A percentile compares a stretch with the other conserved stretches of the same genome.
These are phyloP conservation scores for Rachycentron canadum DNA, from an alignment of 2,797 vertebrate genomes.

Conservation along the genomic window DNA sequence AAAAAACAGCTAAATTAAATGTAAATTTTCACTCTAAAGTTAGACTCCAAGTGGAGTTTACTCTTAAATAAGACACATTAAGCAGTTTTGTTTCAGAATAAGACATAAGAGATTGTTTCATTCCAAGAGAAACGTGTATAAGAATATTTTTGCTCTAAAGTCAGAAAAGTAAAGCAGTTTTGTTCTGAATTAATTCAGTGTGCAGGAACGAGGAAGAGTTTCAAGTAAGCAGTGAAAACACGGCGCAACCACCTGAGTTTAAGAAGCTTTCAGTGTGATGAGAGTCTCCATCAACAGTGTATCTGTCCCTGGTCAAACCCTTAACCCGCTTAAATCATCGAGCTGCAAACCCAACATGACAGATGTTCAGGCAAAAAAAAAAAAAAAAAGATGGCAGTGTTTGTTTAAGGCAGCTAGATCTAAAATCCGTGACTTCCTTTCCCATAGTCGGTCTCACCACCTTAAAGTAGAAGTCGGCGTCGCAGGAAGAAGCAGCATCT, in stretches of 20 bases:
- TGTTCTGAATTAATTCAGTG: not conserved
- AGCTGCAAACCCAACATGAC: constrained; percentile 19
- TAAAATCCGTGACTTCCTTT: constrained; percentile 39
- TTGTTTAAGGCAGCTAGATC: constrained; percentile 30
- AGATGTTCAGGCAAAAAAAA: constrained; percentile 26
- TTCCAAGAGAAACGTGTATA: not conserved
- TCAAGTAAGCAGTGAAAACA: not conserved
- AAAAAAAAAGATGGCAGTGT: not conserved
- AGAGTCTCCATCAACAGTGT: not conserved
- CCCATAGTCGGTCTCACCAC: not conserved
- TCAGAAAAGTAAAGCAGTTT: not conserved
- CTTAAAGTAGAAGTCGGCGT: constrained; percentile 8
- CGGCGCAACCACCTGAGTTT: too few species aligned
- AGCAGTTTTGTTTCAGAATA: too few species aligned
- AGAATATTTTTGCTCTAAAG: not conserved
- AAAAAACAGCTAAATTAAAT: too few species aligned
- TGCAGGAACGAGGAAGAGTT: too few species aligned
- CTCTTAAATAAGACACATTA: not conserved
- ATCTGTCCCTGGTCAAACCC: not conserved
- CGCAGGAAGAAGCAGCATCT: constrained; percentile 40
- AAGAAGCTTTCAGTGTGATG: not conserved
- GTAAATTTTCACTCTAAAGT: too few species aligned
- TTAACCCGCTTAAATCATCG: not conserved
- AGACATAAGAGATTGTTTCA: too few species aligned
- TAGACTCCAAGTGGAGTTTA: too few species aligned